Evolutionary conservation across 1,140 invertebrate genomes (phyloP).

Genomic region (Paraescarpia echinospica): DNA sequence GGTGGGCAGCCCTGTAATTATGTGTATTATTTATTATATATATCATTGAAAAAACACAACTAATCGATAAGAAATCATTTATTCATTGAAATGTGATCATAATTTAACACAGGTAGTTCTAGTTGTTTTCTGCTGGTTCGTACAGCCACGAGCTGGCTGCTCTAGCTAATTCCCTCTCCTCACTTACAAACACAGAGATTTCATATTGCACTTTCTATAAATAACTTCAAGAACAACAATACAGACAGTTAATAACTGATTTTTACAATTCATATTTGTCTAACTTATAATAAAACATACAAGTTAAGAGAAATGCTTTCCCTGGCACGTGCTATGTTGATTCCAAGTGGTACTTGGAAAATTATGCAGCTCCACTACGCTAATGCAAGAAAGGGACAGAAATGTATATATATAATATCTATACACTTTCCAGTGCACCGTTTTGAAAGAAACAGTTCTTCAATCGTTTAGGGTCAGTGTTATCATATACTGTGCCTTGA

Average conservation of each 20-base stretch:
- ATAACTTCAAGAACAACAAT: neutral
- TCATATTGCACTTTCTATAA: slow-evolving; percentile 1
- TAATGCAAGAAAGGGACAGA: neutral
- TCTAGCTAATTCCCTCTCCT: neutral
- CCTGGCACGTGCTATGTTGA: neutral
- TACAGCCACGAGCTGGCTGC: no score
- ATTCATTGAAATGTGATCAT: slow-evolving; percentile 12
- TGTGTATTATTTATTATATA: no score
- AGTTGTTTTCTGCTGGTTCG: neutral
- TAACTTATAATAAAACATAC: neutral
- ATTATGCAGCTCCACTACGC: neutral
- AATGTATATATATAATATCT: neutral
- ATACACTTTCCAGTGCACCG: neutral
- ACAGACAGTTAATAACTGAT: neutral
- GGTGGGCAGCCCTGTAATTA: no score
- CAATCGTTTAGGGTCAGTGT: neutral
- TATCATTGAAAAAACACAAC: neutral
- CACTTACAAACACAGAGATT: neutral
- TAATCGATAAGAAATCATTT: slow-evolving; percentile 8
- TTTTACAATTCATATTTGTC: neutral
- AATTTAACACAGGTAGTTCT: slow-evolving; percentile 1
- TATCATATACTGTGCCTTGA: neutral
- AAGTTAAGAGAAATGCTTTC: neutral
- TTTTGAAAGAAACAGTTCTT: no score
- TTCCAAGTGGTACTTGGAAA: neutral